Base-by-base conservation (phyloP, 2,888 invertebrate species). In the Octonoba sinensis region DNA sequence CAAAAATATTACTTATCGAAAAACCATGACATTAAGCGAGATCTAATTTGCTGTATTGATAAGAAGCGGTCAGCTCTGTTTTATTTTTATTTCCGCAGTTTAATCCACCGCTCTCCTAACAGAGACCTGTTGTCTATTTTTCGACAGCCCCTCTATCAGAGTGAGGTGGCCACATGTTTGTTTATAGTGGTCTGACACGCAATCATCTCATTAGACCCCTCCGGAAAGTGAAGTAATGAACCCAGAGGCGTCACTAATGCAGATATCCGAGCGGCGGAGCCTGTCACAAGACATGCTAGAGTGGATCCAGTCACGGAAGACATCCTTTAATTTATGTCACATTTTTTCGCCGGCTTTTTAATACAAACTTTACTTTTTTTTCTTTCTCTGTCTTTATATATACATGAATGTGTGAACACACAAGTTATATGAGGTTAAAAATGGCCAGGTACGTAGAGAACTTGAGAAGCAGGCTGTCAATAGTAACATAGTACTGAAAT, bases 81-180 rank as follows among this genome's bases (percentile, higher is more conserved):
- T 36, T 36, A 36, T 36, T 36, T 36, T 36, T 36, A 3, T 11
- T n/a, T n/a, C n/a, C 15, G 22, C 54, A n/a, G 36, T 76, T 11
- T 8, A 36, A 36, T 36, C 36, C 36, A 36, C 1, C 36, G 8
- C 36, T 36, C 36, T 36, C 8, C 36, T 36, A 36, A 36, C 4
- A 36, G 36, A 1, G 36, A 81, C 79, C 79, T 81, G 79, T 81
- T 81, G 79, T 81, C 73, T 73, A 81, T 81, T 81, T 81, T 69
- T 71, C 44, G 62, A 81, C 79, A 73, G 67, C 73, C 79, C 79
- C 73, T 64, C 46, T 20, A 6, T 27, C 56, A 47, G 16, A 22
- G 16, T 6, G n/a, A 36, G 24, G 51, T 46, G 36, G 57, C 62
- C 22, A 62, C 69, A 60, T 56, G 67, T 73, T 81, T 81, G 79